These are phyloP conservation scores for Lochmaea capreae DNA, from an alignment of 2,888 invertebrate species.

Conservation along the genomic window DNA sequence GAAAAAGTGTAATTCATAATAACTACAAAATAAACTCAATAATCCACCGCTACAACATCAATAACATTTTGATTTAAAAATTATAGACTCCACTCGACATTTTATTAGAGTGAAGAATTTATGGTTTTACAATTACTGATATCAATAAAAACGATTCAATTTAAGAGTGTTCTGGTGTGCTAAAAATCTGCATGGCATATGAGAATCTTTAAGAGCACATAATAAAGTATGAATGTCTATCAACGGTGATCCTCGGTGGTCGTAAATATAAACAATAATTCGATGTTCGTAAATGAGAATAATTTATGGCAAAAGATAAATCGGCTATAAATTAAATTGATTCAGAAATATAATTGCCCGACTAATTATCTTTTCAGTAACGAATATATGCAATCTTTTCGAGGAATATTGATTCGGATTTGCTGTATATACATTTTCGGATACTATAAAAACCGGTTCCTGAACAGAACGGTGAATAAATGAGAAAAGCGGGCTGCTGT, in stretches of 20 bases:
- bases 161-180: neutral
- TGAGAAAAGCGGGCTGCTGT: neutral
- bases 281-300: neutral
- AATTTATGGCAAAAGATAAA: neutral
- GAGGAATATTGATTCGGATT: neutral
- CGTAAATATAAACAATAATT: conserved; percentile 1
- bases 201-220: neutral
- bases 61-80: neutral
- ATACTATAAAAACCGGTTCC: neutral
- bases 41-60: neutral
- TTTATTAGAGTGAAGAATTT: neutral
- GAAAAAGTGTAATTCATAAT: too few species aligned
- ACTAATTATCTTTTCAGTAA: conserved; percentile 1
- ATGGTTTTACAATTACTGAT: neutral
- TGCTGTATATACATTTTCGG: neutral
- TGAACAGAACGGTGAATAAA: neutral
- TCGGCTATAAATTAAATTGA: conserved; percentile 2
- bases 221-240: neutral
- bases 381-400: neutral
- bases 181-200: neutral
- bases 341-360: neutral
- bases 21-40: too few species aligned
- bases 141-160: neutral
- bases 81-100: neutral
- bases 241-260: neutral